phyloP scores from a whole-genome alignment of 2,888 invertebrate species.

The Tortricodes alternella region DNA sequence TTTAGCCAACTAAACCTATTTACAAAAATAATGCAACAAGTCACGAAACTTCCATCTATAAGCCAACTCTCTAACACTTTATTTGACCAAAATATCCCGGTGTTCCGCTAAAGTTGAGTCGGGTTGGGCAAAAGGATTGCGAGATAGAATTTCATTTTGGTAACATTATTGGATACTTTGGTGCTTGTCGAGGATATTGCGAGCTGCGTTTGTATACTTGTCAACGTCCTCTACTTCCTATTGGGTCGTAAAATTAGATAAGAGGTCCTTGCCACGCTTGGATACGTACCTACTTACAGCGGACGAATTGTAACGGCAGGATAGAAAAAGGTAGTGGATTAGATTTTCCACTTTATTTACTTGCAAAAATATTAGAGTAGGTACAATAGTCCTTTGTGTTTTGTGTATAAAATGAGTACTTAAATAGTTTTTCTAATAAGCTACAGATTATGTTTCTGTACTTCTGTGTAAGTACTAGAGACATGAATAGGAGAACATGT shows the following conservation, averaged over 20 bases:
- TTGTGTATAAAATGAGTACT: too few species aligned
- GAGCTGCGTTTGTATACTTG: conserved; percentile 39
- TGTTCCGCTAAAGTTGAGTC: neutral
- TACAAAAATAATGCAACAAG: conserved; percentile 2
- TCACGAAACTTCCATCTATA: neutral
- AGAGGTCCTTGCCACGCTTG: conserved; percentile 34
- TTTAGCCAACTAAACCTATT: neutral
- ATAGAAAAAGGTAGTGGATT: neutral
- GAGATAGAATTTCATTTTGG: conserved; percentile 18
- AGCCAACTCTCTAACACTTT: conserved; percentile 4
- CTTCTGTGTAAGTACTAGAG: too few species aligned
- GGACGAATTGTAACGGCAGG: conserved; percentile 1
- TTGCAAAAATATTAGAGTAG: too few species aligned
- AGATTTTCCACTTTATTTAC: neutral
- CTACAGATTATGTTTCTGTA: too few species aligned
- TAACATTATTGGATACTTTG: conserved; percentile 27
- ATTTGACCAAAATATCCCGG: conserved; percentile 4
- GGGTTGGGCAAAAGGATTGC: conserved; percentile 16
- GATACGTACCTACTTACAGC: conserved; percentile 3
- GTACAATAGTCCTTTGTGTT: too few species aligned
- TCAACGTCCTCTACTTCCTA: conserved; percentile 43
- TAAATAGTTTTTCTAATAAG: too few species aligned
- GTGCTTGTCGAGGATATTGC: conserved; percentile 26
- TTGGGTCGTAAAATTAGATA: conserved; percentile 40
- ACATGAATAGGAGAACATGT: too few species aligned